phyloP scores from a whole-genome alignment of 2,888 invertebrate genomes.

The Drosophila anceps region DNA sequence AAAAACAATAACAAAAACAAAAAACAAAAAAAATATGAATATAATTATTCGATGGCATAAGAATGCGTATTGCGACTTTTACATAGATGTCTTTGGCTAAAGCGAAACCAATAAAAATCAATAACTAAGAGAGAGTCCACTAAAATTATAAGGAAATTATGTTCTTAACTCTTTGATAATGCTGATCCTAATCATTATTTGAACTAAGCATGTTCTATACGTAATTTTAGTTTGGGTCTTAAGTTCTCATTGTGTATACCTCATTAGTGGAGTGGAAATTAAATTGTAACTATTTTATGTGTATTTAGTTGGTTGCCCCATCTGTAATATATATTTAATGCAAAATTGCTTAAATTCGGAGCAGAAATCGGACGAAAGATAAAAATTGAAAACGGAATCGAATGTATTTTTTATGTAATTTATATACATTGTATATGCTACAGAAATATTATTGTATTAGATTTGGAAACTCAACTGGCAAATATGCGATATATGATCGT shows the following conservation, averaged over 20 bases:
- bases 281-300: constrained; percentile 52
- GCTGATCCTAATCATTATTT: constrained; percentile 64
- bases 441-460: constrained; percentile 47
- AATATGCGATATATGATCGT: constrained; percentile 26
- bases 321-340: constrained; percentile 37
- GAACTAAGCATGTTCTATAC: constrained; percentile 42
- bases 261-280: constrained; percentile 71
- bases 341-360: constrained; percentile 52
- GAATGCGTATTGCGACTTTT: constrained; percentile 67
- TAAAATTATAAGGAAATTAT: constrained; percentile 66
- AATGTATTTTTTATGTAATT: constrained; percentile 80
- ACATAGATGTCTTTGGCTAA: constrained; percentile 63
- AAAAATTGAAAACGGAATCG: constrained; percentile 26
- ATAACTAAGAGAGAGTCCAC: constrained; percentile 68
- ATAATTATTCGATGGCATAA: constrained; percentile 57
- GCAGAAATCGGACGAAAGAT: constrained; percentile 36
- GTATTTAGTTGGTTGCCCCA: constrained; percentile 36
- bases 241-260: constrained; percentile 73
- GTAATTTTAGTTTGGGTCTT: constrained; percentile 63
- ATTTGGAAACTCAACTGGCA: constrained; percentile 54
- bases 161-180: constrained; percentile 59
- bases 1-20: constrained; percentile 57
- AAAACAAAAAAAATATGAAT: constrained; percentile 50
- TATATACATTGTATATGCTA: constrained; percentile 56
- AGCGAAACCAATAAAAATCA: constrained; percentile 40